phyloP scores from a whole-genome alignment of 2,797 vertebrate genomes.

The Notoglanidium macrostoma region DNA sequence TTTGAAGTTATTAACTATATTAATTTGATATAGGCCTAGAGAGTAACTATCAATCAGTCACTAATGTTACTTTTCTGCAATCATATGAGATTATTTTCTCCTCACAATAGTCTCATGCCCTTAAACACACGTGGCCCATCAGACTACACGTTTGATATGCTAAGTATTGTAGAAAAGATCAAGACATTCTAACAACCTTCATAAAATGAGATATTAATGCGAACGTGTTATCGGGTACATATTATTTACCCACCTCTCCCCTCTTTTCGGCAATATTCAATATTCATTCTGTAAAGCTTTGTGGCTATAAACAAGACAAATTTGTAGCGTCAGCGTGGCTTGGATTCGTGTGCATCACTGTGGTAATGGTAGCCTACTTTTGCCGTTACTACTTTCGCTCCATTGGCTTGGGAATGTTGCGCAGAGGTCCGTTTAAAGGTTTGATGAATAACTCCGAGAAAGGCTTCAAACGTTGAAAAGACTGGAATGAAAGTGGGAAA shows the following conservation, averaged over 20 bases:
- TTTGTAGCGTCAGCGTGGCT: conserved; percentile 47
- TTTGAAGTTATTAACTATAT: not conserved
- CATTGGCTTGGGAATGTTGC: conserved; percentile 39
- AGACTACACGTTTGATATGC: not conserved
- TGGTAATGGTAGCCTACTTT: conserved; percentile 18
- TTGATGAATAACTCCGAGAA: conserved; percentile 46
- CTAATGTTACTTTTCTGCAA: not conserved
- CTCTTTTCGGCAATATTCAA: conserved; percentile 14
- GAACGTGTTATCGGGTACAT: not conserved
- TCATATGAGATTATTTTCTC: not conserved
- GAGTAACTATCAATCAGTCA: not conserved
- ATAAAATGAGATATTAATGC: not conserved
- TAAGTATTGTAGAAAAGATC: not conserved
- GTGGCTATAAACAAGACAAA: not conserved
- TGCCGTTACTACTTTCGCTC: conserved; percentile 35
- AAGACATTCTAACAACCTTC: not conserved
- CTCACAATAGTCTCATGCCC: not conserved
- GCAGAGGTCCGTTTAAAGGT: conserved; percentile 35
- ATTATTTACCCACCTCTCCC: conserved; percentile 67
- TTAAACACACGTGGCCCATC: conserved; percentile 54
- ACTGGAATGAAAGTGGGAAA: not conserved
- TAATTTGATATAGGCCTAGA: not conserved
- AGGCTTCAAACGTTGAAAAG: not conserved
- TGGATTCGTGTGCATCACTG: conserved; percentile 26
- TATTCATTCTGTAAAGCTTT: conserved; percentile 54